Base-by-base conservation (phyloP, 2,113 vertebrate genomes). In the Calyptomena viridis region DNA sequence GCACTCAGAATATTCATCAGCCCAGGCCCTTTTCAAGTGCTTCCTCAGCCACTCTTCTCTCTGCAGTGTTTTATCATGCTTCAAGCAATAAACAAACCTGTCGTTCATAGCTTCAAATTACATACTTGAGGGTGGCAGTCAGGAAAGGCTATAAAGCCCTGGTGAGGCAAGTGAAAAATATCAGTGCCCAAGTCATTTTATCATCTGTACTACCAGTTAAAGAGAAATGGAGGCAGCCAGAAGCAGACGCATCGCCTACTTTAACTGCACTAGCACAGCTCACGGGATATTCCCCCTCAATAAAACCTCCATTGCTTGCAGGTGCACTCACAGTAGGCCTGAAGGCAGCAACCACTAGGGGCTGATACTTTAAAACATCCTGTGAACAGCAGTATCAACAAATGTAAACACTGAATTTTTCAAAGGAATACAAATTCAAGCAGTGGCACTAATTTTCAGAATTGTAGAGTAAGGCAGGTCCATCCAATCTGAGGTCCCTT, bases 281-380 rank as follows among this genome's bases (percentile, higher is more conserved):
- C 24, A 73, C 0, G 0, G 27, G 24, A 55, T 9, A 6, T 3
- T 23, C 12, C 10, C 44, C 52, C 47, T 25, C 30, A n/a, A 50
- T 8, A 66, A 2, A 77, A 37, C 9, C 14, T n/a, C 67, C 64
- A 27, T 52, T 0, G 1, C 33, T 55, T 8, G 0, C 35, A 53
- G 1, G 1, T 35, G 20, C 49, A 24, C 35, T n/a, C 12, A 47
- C 6, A 52, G n/a, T 10, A 73, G 58, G 11, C 30, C 33, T 55
- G 33, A 58, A 59, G 35, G 67, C 52, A 89, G 77, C 30, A 77
- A 35, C 20, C 44, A 60, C 10, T 31, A 20, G 19, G 52, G 72
- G 31, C 8, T 28, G 27, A 9, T 59, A 59, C 23, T 49, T 75
- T 12, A n/a, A 10, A 80, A 44, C 1, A 2, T 14, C 14, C 25